These are phyloP conservation scores for Trilocha varians DNA, from an alignment of 2,888 invertebrate species.

Conservation along the genomic window DNA sequence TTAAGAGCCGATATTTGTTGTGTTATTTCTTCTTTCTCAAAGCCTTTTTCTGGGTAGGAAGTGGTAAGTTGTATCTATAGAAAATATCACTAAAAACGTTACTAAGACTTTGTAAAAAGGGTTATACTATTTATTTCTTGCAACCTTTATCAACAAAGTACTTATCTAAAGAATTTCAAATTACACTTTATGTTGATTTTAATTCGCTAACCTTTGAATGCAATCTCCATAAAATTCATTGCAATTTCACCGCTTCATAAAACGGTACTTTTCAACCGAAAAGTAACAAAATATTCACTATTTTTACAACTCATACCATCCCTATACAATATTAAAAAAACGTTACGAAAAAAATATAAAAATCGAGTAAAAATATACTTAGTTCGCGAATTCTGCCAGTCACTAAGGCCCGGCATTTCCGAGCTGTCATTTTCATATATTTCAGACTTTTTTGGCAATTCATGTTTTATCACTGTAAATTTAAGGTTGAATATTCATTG, in stretches of 20 bases:
- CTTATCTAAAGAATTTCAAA: too few species aligned
- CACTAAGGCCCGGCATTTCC: constrained; percentile 51
- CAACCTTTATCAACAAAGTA: too few species aligned
- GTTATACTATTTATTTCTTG: too few species aligned
- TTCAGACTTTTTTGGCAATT: constrained; percentile 41
- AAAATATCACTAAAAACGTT: too few species aligned
- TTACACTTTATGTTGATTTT: too few species aligned
- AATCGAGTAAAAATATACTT: constrained; percentile 63
- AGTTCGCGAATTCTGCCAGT: constrained; percentile 65
- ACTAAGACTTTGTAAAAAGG: too few species aligned
- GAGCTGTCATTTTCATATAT: constrained; percentile 55
- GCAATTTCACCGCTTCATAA: constrained; percentile 11
- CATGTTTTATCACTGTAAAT: constrained; percentile 36
- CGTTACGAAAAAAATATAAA: constrained; percentile 48
- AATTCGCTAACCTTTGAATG: too few species aligned
- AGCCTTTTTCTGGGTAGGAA: too few species aligned
- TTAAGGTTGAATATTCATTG: constrained; percentile 41
- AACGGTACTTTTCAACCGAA: too few species aligned
- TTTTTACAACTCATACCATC: neutral
- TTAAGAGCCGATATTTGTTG: too few species aligned
- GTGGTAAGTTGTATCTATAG: too few species aligned
- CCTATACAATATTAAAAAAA: constrained; percentile 15
- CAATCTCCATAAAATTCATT: neutral
- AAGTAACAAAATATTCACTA: neutral
- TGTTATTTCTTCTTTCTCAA: too few species aligned